Percentiles rank a stretch among this genome's conserved stretches.
These are phyloP conservation scores for Scomber scombrus DNA, from an alignment of 2,113 vertebrate species.

Conservation along the genomic window DNA sequence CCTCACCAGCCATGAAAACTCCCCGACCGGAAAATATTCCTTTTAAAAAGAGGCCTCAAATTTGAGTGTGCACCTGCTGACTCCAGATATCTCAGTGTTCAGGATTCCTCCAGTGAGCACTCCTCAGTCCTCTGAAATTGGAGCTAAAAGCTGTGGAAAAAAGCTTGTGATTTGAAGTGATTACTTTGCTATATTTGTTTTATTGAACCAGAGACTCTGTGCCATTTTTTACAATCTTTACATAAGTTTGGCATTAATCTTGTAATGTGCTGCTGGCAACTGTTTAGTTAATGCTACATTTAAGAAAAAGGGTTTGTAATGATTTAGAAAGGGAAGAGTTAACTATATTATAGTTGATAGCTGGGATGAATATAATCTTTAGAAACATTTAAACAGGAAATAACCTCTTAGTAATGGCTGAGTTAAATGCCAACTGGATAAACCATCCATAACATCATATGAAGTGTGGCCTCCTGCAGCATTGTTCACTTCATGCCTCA, in stretches of 20 bases:
- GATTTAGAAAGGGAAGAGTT: background rate
- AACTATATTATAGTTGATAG: background rate
- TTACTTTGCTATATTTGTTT: conserved; percentile 40
- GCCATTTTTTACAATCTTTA: conserved; percentile 1
- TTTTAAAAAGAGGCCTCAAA: conserved; percentile 67
- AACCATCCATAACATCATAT: conserved; percentile 71
- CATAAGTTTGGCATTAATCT: conserved; percentile 10
- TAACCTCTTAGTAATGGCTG: conserved; percentile 23
- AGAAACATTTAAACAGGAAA: conserved; percentile 36
- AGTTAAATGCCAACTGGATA: conserved; percentile 59
- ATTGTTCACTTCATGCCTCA: conserved; percentile 42
- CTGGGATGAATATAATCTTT: conserved; percentile 23
- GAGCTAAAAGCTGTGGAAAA: conserved; percentile 23
- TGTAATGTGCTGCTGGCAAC: background rate
- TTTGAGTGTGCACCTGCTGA: conserved; percentile 68
- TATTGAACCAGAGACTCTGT: conserved; percentile 7
- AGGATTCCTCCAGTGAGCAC: conserved; percentile 38
- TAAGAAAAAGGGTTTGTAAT: background rate
- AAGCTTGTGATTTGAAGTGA: conserved; percentile 27
- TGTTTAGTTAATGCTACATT: background rate
- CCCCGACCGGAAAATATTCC: conserved; percentile 73
- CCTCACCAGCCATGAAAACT: conserved; percentile 68
- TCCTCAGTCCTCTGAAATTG: conserved; percentile 28
- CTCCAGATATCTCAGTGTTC: conserved; percentile 51
- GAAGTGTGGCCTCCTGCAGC: conserved; percentile 25